Evolutionary conservation across 1,140 invertebrate genomes (phyloP).

Genomic region (Mycetomoellerius zeteki): DNA sequence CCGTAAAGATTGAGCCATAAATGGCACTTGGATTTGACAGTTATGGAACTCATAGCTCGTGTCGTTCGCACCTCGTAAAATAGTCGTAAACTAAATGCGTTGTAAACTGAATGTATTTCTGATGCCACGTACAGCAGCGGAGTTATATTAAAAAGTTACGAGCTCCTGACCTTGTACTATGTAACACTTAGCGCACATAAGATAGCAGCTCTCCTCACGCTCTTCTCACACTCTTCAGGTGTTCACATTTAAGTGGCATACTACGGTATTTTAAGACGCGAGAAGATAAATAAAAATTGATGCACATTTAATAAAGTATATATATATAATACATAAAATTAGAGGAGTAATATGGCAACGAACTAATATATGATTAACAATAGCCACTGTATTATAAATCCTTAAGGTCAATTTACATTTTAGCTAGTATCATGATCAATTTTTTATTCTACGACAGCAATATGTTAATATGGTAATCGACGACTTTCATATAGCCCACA

Average conservation of each 20-base stretch:
- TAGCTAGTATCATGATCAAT: neutral
- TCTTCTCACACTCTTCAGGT: neutral
- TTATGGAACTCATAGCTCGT: constrained; percentile 84
- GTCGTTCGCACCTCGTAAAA: constrained; percentile 84
- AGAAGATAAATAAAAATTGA: neutral
- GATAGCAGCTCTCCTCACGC: neutral
- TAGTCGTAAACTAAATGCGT: constrained; percentile 82
- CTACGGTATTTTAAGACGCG: neutral
- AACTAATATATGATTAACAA: neutral
- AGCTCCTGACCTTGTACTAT: constrained; percentile 40
- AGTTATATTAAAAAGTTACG: constrained; percentile 54
- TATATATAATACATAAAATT: neutral
- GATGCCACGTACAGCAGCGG: constrained; percentile 14
- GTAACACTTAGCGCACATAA: constrained; percentile 28
- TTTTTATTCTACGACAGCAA: constrained; percentile 13
- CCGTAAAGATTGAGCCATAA: constrained; percentile 81
- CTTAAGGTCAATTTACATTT: neutral
- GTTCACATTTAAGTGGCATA: neutral
- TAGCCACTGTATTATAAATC: neutral
- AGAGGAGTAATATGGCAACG: neutral
- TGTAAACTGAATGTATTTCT: constrained; percentile 77
- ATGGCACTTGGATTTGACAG: constrained; percentile 84
- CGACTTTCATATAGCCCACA: neutral
- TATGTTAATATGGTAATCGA: constrained; percentile 44
- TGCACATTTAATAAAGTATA: neutral